Evolutionary conservation across 2,888 invertebrate genomes (phyloP).

Genomic region (Gortyna flavago): DNA sequence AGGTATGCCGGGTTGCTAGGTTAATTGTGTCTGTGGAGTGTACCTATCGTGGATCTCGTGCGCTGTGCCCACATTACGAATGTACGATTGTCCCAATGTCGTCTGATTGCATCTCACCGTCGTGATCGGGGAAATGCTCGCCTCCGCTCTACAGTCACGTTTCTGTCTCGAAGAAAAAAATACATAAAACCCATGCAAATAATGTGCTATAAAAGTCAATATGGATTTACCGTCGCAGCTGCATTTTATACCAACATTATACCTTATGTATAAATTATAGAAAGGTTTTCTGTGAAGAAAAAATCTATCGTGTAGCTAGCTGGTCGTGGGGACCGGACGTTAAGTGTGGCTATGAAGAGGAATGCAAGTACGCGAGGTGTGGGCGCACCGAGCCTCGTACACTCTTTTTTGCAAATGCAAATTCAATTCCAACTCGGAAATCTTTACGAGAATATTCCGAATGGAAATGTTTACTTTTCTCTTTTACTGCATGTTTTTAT

Average conservation of each 20-base stretch:
- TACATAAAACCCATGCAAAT: slow-evolving; percentile 79
- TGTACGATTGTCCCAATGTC: slow-evolving; percentile 76
- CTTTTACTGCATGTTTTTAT: slow-evolving; percentile 72
- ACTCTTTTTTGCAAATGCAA: slow-evolving; percentile 76
- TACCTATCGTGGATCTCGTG: slow-evolving; percentile 64
- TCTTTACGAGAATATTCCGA: slow-evolving; percentile 77
- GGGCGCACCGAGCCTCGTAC: slow-evolving; percentile 71
- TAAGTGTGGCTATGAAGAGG: slow-evolving; percentile 75
- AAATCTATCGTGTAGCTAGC: slow-evolving; percentile 53
- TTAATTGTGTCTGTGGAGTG: slow-evolving; percentile 77
- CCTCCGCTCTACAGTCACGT: slow-evolving; percentile 82
- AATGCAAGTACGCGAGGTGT: slow-evolving; percentile 76
- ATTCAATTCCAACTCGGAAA: slow-evolving; percentile 79
- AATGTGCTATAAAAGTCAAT: slow-evolving; percentile 78
- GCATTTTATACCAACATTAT: slow-evolving; percentile 69
- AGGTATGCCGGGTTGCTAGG: slow-evolving; percentile 78
- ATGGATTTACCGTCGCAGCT: slow-evolving; percentile 73
- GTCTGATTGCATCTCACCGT: slow-evolving; percentile 79
- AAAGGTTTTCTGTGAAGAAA: slow-evolving; percentile 48
- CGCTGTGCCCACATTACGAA: slow-evolving; percentile 72
- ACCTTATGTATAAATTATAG: slow-evolving; percentile 65
- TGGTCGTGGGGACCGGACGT: slow-evolving; percentile 63
- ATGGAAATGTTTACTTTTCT: slow-evolving; percentile 78
- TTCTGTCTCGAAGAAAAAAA: slow-evolving; percentile 77
- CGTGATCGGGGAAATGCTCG: slow-evolving; percentile 83